Percentiles rank a stretch among this genome's conserved stretches.
Evolutionary conservation across 2,888 invertebrate species (phyloP).

Genomic region (Fragum sueziense): DNA sequence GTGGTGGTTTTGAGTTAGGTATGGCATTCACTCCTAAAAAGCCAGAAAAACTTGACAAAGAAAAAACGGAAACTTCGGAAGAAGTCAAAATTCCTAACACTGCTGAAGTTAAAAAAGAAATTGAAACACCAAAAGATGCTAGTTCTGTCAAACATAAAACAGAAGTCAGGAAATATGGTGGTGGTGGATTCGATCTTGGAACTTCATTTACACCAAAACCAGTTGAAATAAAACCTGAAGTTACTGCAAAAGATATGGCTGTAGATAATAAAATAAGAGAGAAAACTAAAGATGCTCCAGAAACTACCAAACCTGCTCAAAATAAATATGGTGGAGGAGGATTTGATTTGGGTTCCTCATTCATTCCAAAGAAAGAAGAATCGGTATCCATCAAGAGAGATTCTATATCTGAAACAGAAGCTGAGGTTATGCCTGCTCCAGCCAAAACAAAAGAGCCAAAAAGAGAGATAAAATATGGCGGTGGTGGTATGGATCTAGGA

Average conservation of each 20-base stretch:
- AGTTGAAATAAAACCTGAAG: conserved; percentile 1
- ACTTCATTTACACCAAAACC: conserved; percentile 13
- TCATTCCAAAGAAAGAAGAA: conserved; percentile 36
- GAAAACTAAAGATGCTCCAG: neutral
- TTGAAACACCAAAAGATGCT: neutral
- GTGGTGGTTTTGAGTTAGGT: conserved; percentile 5
- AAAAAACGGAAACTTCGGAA: conserved; percentile 5
- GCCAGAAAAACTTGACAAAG: conserved; percentile 9
- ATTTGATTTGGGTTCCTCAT: conserved; percentile 50
- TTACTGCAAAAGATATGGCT: neutral
- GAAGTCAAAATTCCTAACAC: neutral
- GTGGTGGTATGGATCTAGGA: conserved; percentile 9
- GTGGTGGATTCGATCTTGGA: conserved; percentile 9
- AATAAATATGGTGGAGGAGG: conserved; percentile 7
- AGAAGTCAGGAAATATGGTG: conserved; percentile 15
- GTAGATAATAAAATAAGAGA: neutral
- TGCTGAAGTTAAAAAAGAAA: neutral
- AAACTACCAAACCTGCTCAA: neutral
- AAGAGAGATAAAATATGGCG: conserved; percentile 10
- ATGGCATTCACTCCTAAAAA: conserved; percentile 21
- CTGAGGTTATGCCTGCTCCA: neutral
- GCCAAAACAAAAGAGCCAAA: neutral
- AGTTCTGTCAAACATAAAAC: neutral
- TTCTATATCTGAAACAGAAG: neutral
- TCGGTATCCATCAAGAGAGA: neutral